Conservation (phyloP, 2,113 vertebrate genomes). For the Lepus timidus region DNA sequence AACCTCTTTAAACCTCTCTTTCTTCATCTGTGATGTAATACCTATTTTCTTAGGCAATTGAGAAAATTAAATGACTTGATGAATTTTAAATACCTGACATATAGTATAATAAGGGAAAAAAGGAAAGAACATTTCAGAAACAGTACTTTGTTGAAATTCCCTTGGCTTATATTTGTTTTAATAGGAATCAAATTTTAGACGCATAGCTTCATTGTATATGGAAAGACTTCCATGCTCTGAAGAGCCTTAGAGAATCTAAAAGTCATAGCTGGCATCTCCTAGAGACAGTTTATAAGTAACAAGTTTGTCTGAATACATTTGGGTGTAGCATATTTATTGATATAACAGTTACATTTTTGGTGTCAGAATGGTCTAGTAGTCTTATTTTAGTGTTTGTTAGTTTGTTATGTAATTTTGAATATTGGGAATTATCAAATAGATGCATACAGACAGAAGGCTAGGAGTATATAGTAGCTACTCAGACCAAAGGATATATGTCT, state of each 20-base stretch:
- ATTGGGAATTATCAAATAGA: neutral
- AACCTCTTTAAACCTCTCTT: neutral
- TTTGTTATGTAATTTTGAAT: neutral
- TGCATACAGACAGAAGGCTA: neutral
- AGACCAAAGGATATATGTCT: neutral
- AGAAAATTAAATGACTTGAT: neutral
- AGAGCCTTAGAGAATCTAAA: neutral
- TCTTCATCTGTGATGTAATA: neutral
- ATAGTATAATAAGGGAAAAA: neutral
- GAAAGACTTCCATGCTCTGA: neutral
- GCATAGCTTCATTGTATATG: neutral
- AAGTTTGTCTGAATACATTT: slow-evolving; percentile 9
- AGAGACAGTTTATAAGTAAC: slow-evolving; percentile 7
- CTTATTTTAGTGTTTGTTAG: neutral
- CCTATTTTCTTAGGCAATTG: neutral
- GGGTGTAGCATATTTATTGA: slow-evolving; percentile 3
- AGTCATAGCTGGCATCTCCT: neutral
- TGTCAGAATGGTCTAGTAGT: neutral
- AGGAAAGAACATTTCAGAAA: neutral
- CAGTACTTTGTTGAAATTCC: neutral
- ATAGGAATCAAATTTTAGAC: neutral
- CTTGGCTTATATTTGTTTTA: neutral
- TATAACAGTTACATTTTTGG: neutral
- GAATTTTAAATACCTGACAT: neutral
- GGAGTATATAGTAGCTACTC: neutral